These are phyloP conservation scores for Vanessa cardui DNA, from an alignment of 2,888 invertebrate species.

Conservation along the genomic window DNA sequence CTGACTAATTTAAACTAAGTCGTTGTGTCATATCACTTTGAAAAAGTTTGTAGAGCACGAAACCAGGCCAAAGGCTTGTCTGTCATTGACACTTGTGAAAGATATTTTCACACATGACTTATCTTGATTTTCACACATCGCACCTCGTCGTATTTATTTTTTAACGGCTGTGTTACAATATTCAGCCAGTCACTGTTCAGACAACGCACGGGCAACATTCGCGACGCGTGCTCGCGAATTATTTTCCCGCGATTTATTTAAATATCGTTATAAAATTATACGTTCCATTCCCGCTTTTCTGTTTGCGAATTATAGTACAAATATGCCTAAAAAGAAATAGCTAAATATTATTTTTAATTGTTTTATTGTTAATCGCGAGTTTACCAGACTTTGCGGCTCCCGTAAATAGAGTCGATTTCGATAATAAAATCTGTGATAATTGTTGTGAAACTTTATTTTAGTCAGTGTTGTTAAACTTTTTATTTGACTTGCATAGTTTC, in stretches of 20 bases:
- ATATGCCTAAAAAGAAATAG: conserved; percentile 80
- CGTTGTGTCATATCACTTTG: conserved; percentile 21
- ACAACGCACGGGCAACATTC: conserved; percentile 64
- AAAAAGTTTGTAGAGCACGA: conserved; percentile 30
- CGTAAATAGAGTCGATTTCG: conserved; percentile 59
- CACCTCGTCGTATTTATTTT: too few relatives aligned
- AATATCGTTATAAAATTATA: conserved; percentile 45
- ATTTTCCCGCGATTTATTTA: conserved; percentile 71
- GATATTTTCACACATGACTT: not conserved
- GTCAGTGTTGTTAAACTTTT: conserved; percentile 65
- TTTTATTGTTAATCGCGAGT: conserved; percentile 28
- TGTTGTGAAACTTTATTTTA: conserved; percentile 49
- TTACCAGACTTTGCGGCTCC: conserved; percentile 54
- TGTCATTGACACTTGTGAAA: conserved; percentile 5
- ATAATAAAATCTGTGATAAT: conserved; percentile 72
- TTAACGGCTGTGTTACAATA: too few relatives aligned
- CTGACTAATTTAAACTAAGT: conserved; percentile 14
- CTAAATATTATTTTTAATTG: conserved; percentile 27
- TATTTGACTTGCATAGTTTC: conserved; percentile 58
- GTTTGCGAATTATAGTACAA: conserved; percentile 43
- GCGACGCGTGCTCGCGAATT: conserved; percentile 59
- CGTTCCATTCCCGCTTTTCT: conserved; percentile 44
- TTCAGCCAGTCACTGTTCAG: conserved; percentile 74
- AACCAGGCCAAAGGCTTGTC: conserved; percentile 29
- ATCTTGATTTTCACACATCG: not conserved